phyloP scores from a whole-genome alignment of 2,113 vertebrate genomes.

The Dasypus novemcinctus region DNA sequence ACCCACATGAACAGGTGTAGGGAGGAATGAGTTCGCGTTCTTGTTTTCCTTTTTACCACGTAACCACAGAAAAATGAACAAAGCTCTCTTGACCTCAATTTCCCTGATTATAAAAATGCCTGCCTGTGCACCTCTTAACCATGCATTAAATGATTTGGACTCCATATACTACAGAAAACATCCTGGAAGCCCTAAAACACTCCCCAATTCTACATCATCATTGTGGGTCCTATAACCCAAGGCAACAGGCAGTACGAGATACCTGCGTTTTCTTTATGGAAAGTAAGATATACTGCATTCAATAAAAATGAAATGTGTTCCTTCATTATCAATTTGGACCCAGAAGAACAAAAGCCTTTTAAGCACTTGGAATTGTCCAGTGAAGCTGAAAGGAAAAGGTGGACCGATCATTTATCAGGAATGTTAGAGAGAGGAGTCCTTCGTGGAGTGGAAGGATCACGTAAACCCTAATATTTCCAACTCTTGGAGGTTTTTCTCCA shows the following conservation, averaged over 20 bases:
- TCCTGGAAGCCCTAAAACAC: not conserved
- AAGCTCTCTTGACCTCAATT: not conserved
- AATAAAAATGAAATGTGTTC: not conserved
- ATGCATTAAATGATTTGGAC: not conserved
- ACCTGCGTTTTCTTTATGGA: not conserved
- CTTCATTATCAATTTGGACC: not conserved
- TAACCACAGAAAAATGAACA: not conserved
- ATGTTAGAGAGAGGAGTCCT: not conserved
- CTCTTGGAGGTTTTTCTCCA: not conserved
- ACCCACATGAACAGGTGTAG: too few species aligned
- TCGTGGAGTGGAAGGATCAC: not conserved
- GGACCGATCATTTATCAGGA: not conserved
- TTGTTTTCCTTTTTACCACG: not conserved
- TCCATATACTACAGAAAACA: not conserved
- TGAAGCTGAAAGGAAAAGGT: not conserved
- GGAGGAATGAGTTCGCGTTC: accelerated
- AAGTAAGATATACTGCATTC: not conserved
- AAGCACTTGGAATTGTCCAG: not conserved
- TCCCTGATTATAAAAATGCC: not conserved
- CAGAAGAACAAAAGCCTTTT: not conserved
- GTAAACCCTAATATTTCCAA: not conserved
- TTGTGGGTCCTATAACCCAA: not conserved
- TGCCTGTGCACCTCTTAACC: not conserved
- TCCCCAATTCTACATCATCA: not conserved
- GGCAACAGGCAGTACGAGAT: not conserved